Base-by-base conservation (phyloP, 1,140 invertebrate species). In the Oreohelix idahoensis region DNA sequence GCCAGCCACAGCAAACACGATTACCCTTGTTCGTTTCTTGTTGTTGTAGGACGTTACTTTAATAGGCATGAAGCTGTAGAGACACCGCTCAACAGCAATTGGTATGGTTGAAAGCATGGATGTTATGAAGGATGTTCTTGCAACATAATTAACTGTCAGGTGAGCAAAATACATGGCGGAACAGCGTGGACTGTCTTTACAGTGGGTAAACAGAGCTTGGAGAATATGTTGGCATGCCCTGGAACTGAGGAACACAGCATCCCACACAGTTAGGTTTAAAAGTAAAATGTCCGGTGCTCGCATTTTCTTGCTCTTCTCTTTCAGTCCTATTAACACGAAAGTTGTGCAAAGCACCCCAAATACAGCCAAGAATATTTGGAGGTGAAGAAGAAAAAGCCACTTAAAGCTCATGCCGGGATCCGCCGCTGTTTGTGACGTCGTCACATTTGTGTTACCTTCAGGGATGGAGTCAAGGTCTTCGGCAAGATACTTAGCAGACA, bases 61-160 rank as follows among this genome's bases (percentile, higher is more conserved):
- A 29, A 73, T 29, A 26, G 71, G 26, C 38, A 73, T 1, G 20
- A 45, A 73, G 20, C 71, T 73, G 39, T n/a, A 73, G 23, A 73
- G 35, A 32, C 71, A 73, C 35, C 71, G 71, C 20, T 73, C 71
- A n/a, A 73, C 71, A n/a, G 36, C 71, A 26, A 73, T 73, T 1
- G 71, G 71, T 10, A 73, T 45, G 2, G 71, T 73, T 23, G 71
- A 73, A 8, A 73, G 23, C 38, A 73, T 73, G 71, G 71, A 73
- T n/a, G 38, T 73, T 26, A 73, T 73, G 23, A 73, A 73, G 15
- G 71, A 73, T 45, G 71, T 73, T 26, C 71, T 73, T 11, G 71
- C 71, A 4, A 73, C 38, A 29, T 73, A 73, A 45, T 39, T 73
- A 26, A 73, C 5, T 13, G n/a, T 8, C 8, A 73, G 71, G n/a